A percentile compares a stretch with the other conserved stretches of the same genome.
Evolutionary conservation across 2,888 invertebrate species (phyloP).

Genomic region (Tetrapedia diversipes): DNA sequence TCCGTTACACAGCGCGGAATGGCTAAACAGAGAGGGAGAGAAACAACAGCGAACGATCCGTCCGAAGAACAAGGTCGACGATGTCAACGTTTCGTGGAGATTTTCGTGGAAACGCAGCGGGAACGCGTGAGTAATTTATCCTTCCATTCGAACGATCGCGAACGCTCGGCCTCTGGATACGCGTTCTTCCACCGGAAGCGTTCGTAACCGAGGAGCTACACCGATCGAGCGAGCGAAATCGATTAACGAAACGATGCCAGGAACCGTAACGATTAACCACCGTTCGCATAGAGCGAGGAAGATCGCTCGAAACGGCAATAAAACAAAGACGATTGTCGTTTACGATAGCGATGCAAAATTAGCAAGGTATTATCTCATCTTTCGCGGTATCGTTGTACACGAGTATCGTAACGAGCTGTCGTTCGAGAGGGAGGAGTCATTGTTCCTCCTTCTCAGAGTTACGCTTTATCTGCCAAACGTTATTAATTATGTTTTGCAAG

Average conservation of each 20-base stretch:
- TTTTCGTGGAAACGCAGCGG: conserved; percentile 18
- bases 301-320: background rate
- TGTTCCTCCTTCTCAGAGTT: conserved; percentile 33
- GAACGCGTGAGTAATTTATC: conserved; percentile 5
- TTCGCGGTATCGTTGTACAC: conserved; percentile 11
- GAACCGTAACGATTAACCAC: background rate
- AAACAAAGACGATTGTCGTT: conserved; percentile 37
- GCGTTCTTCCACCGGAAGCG: too few species aligned
- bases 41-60: conserved; percentile 26
- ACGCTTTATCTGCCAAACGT: conserved; percentile 43
- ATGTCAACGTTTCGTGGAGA: conserved; percentile 39
- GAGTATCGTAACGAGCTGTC: conserved; percentile 22
- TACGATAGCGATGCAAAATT: conserved; percentile 55
- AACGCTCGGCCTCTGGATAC: too few species aligned
- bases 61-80: conserved; percentile 72
- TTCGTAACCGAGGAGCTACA: too few species aligned
- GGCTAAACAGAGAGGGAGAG: background rate
- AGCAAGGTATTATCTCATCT: conserved; percentile 57
- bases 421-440: conserved; percentile 22
- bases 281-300: background rate
- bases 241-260: background rate
- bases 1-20: conserved; percentile 53
- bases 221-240: background rate
- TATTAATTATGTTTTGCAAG: conserved; percentile 50
- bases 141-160: background rate